Evolutionary conservation across 2,113 vertebrate genomes (phyloP).

Genomic region (Brachyistius frenatus): DNA sequence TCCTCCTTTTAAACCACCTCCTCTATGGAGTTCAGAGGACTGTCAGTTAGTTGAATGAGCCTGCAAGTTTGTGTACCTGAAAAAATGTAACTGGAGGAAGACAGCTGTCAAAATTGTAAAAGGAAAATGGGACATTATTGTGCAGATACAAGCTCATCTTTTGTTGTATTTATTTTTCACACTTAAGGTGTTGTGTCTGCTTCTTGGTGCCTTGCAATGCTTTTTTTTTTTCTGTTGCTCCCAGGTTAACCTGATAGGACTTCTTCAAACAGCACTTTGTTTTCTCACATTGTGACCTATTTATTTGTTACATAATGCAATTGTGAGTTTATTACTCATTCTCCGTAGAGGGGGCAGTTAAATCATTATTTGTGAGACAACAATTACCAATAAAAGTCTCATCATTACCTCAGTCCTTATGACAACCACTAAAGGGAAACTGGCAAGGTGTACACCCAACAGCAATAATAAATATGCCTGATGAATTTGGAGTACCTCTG

Average conservation of each 20-base stretch:
- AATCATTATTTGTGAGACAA: constrained; percentile 49
- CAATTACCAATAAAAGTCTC: constrained; percentile 36
- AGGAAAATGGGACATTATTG: not conserved
- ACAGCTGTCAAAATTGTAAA: not conserved
- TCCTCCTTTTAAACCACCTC: too few relatives aligned
- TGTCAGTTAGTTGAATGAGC: too few relatives aligned
- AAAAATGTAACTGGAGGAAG: too few relatives aligned
- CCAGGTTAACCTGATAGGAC: not conserved
- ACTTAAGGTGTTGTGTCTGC: not conserved
- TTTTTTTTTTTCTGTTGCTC: not conserved
- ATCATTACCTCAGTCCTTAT: constrained; percentile 14
- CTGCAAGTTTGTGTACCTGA: too few relatives aligned
- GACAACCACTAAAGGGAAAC: constrained; percentile 10
- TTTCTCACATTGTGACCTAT: constrained; percentile 50
- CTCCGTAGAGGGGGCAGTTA: constrained; percentile 40
- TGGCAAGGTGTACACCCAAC: constrained; percentile 15
- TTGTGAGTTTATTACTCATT: constrained; percentile 42
- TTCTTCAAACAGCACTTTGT: constrained; percentile 39
- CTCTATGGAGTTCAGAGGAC: too few relatives aligned
- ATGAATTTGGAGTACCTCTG: constrained; percentile 32
- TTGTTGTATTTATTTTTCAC: not conserved
- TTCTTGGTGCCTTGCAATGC: not conserved
- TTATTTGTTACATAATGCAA: constrained; percentile 51
- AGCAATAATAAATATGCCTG: constrained; percentile 26
- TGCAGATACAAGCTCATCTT: not conserved